Evolutionary conservation across 2,888 invertebrate genomes (phyloP), one percentile per base, ranked within the genome.

Genomic region (Celastrina argiolus): DNA sequence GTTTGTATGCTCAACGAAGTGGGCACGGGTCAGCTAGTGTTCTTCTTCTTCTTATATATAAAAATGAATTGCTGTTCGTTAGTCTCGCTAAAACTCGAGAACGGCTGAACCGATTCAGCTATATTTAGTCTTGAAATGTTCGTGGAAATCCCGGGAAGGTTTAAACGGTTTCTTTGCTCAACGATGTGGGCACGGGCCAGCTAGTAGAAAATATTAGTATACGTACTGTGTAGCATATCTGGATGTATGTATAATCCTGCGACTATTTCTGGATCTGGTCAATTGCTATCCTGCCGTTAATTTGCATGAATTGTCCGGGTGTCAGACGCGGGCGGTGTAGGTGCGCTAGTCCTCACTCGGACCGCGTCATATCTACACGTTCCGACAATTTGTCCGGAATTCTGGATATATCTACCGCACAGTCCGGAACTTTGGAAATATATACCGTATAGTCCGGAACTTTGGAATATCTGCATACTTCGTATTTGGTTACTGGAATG

Each of bases 241-340:
- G 8, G 16, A 45, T 18, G 7, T 31, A n/a, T 31, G 7, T 31
- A 51, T 58, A 58, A 39, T 31, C 42, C 42, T 26, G 41, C n/a
- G 41, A 10, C 18, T 66, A 69, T 72, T 70, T 70, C 70, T 68
- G 70, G 65, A 71, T 67, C 72, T 73, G 72, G 73, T 74, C 75
- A 73, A 75, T 80, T 80, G 78, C 80, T 81, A 84, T 87, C 87
- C 84, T 82, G 84, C 80, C 77, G 76, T 76, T 82, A 86, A 90
- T 91, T 90, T 90, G 85, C 89, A 91, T 91, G 85, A 90, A 89
- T 89, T 88, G 88, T 80, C 69, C 71, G 69, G 69, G 71, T 72
- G 71, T 73, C 66, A 69, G 69, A 70, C 72, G 71, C 71, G 45
- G 65, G 67, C 66, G 41, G 69, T 70, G 76, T 78, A 73, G 75